A percentile compares a stretch with the other conserved stretches of the same genome.
phyloP scores from a whole-genome alignment of 2,888 invertebrate species.

The Phrixothrix hirtus region DNA sequence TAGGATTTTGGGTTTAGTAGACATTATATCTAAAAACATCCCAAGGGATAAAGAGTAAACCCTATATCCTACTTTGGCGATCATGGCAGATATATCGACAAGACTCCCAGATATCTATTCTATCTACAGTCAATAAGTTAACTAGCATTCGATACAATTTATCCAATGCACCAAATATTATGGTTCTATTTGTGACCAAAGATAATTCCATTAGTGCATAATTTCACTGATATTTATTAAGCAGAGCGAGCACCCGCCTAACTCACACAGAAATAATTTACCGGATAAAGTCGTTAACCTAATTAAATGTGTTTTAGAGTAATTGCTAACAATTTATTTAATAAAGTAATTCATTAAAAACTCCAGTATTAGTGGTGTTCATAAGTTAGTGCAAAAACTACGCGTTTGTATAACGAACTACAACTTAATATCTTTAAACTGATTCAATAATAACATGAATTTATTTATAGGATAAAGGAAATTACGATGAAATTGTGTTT shows the following conservation, averaged over 20 bases:
- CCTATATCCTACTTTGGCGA: constrained; percentile 17
- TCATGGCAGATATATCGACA: constrained; percentile 10
- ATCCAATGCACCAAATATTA: too few relatives aligned
- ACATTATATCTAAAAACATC: constrained; percentile 17
- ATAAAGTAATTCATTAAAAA: constrained; percentile 27
- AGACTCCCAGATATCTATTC: constrained; percentile 3
- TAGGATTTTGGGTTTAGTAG: constrained; percentile 21
- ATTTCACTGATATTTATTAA: constrained; percentile 21
- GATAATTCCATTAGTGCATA: constrained; percentile 18
- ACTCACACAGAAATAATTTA: constrained; percentile 18
- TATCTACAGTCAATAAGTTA: too few relatives aligned
- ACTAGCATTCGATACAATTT: too few relatives aligned
- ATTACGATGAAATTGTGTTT: neutral
- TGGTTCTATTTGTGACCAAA: constrained; percentile 1
- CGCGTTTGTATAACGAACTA: neutral
- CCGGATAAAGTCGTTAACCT: constrained; percentile 25
- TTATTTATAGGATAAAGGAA: neutral
- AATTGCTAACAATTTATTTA: constrained; percentile 19
- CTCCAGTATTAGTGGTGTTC: constrained; percentile 7
- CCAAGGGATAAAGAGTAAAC: constrained; percentile 12
- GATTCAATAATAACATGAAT: neutral
- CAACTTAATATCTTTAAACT: neutral
- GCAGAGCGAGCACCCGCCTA: constrained; percentile 13
- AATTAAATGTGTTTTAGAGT: constrained; percentile 22
- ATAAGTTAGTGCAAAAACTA: constrained; percentile 21